Evolutionary conservation across 1,140 invertebrate genomes (phyloP), one percentile per base, ranked within the genome.

Genomic region (Dermatophagoides farinae): DNA sequence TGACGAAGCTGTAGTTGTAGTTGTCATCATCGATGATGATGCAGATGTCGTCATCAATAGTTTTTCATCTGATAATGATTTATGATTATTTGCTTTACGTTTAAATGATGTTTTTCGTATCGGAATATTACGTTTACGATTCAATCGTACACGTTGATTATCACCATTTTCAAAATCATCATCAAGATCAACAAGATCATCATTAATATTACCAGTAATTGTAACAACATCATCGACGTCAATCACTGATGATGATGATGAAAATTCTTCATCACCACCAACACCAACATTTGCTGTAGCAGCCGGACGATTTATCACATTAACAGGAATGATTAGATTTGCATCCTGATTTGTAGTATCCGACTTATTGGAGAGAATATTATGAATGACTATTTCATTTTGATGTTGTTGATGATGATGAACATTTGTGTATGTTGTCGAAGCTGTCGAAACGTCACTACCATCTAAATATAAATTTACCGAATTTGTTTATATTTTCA

Each of bases 61-160:
- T 40, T 60, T 60, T 12, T 37, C 49, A 31, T 58, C 57, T 2
- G 57, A 58, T 12, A 58, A 16, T 40, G 23, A 40, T 46, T 61
- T 61, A 8, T n/a, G n/a, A 54, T 49, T 62, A 8, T 60, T 62
- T 40, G 62, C 60, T 22, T 62, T 62, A 38, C 59, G 22, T 25
- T 61, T 61, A 12, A 64, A 31, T 14, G 62, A 64, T 22, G 60
- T 18, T 61, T 64, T 64, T 14, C 54, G 22, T 9, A 64, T 49
- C 10, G 59, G 59, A n/a, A 44, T 43, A 46, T 57, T 64, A 25
- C 59, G 39, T 31, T 51, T 41, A 18, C 62, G 49, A 51, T 63
- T 59, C 16, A 63, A 50, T 20, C 51, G 41, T 10, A 47, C 16
- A 31, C 31, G 31, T 31, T 8, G 31, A 23, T 23, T 20, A 41